Conservation (phyloP, 2,113 vertebrate genomes). For the Dryoscopus gambensis region DNA sequence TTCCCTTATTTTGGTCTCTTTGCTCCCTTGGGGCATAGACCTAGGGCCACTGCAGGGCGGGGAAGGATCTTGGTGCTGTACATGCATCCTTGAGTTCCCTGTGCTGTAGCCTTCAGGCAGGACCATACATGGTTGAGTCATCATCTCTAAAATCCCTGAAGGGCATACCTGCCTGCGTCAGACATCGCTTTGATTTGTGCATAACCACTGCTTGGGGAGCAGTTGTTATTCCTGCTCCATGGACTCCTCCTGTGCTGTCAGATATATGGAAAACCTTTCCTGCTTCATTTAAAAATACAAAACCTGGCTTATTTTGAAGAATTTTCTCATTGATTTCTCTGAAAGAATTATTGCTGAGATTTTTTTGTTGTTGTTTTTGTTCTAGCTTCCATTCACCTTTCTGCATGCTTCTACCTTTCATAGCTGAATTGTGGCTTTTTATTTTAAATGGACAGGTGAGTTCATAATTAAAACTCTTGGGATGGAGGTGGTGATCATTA, state of each 20-base stretch:
- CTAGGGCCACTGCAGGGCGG: not conserved
- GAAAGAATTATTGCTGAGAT: not conserved
- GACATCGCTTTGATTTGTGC: not conserved
- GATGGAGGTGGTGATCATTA: not conserved
- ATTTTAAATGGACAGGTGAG: not conserved
- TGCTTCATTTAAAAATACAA: not conserved
- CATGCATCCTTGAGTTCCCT: not conserved
- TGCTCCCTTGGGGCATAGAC: not conserved
- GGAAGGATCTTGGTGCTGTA: not conserved
- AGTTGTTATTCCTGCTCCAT: not conserved
- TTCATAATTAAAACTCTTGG: not conserved
- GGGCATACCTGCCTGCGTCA: accelerated
- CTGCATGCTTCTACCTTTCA: not conserved
- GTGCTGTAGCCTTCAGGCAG: not conserved
- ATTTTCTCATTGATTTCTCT: not conserved
- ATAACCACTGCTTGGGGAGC: not conserved
- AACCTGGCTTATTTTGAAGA: not conserved
- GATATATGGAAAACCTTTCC: not conserved
- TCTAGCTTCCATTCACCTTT: not conserved
- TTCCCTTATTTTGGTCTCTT: not conserved
- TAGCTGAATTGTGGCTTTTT: not conserved
- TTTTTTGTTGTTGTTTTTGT: not conserved
- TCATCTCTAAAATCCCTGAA: not conserved
- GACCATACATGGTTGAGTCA: not conserved
- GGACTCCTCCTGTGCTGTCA: not conserved